Evolutionary conservation across 2,797 vertebrate species (phyloP).

Genomic region (Eidolon dupreanum): DNA sequence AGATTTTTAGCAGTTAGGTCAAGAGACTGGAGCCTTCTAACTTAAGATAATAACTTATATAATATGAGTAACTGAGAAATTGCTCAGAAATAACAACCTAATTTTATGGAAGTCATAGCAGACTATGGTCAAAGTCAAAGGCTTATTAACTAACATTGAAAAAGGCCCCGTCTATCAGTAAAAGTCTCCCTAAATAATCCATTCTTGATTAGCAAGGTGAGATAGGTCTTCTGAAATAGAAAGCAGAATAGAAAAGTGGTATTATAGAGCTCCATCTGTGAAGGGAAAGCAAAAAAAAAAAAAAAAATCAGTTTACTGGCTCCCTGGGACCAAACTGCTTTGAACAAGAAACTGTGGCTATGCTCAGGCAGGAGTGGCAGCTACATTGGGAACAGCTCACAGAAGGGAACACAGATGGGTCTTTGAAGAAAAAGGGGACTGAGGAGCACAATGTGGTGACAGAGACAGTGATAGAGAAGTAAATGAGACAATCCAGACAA

Average conservation of each 20-base stretch:
- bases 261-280: background rate
- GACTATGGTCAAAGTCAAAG: background rate
- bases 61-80: background rate
- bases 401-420: conserved; percentile 49
- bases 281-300: background rate
- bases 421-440: conserved; percentile 23
- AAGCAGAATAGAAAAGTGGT: background rate
- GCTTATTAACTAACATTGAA: background rate
- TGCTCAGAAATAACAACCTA: background rate
- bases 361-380: background rate
- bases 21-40: background rate
- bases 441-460: background rate
- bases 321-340: background rate
- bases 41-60: background rate
- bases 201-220: background rate
- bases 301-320: background rate
- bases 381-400: background rate
- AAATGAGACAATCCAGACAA: conserved; percentile 26
- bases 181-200: background rate
- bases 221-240: background rate
- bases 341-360: background rate
- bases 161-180: background rate
- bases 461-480: background rate
- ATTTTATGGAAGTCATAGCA: background rate
- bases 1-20: background rate